Percentiles rank a stretch among this genome's conserved stretches.
These are phyloP conservation scores for Chymomyza caudatula DNA, from an alignment of 2,888 invertebrate genomes.

Conservation along the genomic window DNA sequence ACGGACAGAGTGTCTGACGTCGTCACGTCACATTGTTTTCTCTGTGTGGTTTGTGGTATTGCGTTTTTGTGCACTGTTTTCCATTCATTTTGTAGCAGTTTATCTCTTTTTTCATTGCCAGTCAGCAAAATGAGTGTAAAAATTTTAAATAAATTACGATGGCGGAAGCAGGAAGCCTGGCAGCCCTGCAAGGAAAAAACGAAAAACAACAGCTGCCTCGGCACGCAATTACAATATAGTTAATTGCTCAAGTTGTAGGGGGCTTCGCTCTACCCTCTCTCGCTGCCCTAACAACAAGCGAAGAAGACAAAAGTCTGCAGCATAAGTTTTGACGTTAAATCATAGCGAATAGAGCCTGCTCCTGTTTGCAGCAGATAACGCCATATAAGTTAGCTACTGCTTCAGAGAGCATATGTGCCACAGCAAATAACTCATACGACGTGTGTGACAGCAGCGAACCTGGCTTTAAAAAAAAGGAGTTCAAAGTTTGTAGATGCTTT, in stretches of 20 bases:
- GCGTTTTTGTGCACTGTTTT: conserved; percentile 1
- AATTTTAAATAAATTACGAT: conserved; percentile 56
- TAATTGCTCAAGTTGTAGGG: conserved; percentile 53
- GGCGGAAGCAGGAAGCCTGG: neutral
- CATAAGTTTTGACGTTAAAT: conserved; percentile 56
- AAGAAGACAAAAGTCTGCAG: neutral
- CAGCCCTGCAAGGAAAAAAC: conserved; percentile 1
- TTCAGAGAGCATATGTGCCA: conserved; percentile 16
- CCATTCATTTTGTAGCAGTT: conserved; percentile 12
- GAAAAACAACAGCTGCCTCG: too few relatives aligned
- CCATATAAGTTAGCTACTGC: conserved; percentile 44
- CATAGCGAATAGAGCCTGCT: conserved; percentile 33
- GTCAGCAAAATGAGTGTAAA: conserved; percentile 35
- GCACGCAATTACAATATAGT: conserved; percentile 54
- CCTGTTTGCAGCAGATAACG: conserved; percentile 52
- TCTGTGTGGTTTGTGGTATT: conserved; percentile 4
- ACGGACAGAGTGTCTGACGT: conserved; percentile 8
- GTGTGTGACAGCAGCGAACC: conserved; percentile 50
- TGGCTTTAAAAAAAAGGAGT: conserved; percentile 15
- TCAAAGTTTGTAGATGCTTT: conserved; percentile 9
- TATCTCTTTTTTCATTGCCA: neutral
- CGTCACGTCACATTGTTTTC: conserved; percentile 35
- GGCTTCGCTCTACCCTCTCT: neutral
- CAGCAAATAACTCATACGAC: conserved; percentile 56
- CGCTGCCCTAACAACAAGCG: neutral